Evolutionary conservation across 1,140 invertebrate species (phyloP), one percentile per base, ranked within the genome.

Genomic region (Trichonephila clavata): DNA sequence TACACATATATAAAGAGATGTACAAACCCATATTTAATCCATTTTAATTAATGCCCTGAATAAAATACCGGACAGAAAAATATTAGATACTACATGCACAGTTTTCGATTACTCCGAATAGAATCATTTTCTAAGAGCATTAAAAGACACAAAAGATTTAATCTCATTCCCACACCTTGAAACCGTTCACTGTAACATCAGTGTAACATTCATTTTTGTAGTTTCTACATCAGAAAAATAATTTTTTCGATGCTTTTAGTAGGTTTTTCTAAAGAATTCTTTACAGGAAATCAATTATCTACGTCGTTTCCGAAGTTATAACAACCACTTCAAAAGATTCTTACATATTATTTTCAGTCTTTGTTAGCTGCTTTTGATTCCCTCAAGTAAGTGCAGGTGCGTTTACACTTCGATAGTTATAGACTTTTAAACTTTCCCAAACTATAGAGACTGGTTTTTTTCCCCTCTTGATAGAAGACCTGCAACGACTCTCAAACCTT

Each of bases 291-390:
- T 27, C 77, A 81, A 81, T 81, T 81, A 16, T 16, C 27, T 5
- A 32, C 39, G 18, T 81, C 77, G 8, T 50, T 81, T 32, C 27
- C 32, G 18, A 50, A 81, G 39, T 81, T 81, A 81, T 81, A 81
- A 81, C 77, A 32, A 81, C 77, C 77, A 81, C 77, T 81, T 81
- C 18, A 21, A 32, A 81, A 81, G 43, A 18, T 81, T 43, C 24
- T 43, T 32, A 21, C 43, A 32, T 81, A 32, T 81, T 81, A 16
- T 18, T 43, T 39, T 21, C 24, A 18, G 27, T 18, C 77, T 21
- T 81, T 81, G 32, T 43, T 81, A 81, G 24, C 32, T 81, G 32
- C 77, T 81, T 81, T 81, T 81, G 77, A 50, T 81, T 50, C 77
- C 5, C n/a, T 10, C 3, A 24, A 7, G 7, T 43, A 21, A 39